phyloP scores from a whole-genome alignment of 2,797 vertebrate genomes.

The Aplochiton taeniatus region DNA sequence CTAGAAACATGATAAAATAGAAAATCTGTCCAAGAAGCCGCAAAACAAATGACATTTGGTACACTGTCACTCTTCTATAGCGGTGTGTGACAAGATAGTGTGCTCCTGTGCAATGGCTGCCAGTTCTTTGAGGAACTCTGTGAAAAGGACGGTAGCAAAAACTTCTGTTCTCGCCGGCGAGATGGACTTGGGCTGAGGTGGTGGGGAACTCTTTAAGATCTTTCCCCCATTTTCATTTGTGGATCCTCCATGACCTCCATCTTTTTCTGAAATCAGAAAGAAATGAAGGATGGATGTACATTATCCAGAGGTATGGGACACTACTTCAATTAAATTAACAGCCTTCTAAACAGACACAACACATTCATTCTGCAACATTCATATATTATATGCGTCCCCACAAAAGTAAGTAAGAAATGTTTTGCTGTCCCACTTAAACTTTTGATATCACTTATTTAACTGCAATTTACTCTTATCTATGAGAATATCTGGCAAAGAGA shows the following conservation, averaged over 20 bases:
- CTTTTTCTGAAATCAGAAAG: conserved; percentile 57
- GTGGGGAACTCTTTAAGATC: conserved; percentile 67
- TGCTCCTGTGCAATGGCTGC: conserved; percentile 96
- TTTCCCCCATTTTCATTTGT: conserved; percentile 60
- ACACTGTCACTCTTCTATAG: conserved; percentile 79
- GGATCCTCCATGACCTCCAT: conserved; percentile 52
- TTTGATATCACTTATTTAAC: no score
- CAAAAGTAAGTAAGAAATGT: conserved; percentile 13
- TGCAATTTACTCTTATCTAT: conserved; percentile 18
- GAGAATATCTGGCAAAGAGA: conserved; percentile 25
- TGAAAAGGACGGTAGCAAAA: conserved; percentile 90
- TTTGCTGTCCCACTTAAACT: conserved; percentile 18
- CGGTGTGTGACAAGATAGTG: conserved; percentile 87
- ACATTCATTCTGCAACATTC: no score
- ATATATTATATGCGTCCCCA: no score
- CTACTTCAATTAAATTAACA: conserved; percentile 10
- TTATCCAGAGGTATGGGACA: background rate
- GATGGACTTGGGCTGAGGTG: conserved; percentile 78
- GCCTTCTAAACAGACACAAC: no score
- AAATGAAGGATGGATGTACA: background rate
- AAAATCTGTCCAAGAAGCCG: conserved; percentile 35
- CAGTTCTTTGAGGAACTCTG: conserved; percentile 97
- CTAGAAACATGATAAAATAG: conserved; percentile 64
- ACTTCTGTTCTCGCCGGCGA: conserved; percentile 82
- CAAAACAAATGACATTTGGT: conserved; percentile 30